Conservation (phyloP, 2,113 vertebrate genomes). For the Chloropsis cyanopogon region DNA sequence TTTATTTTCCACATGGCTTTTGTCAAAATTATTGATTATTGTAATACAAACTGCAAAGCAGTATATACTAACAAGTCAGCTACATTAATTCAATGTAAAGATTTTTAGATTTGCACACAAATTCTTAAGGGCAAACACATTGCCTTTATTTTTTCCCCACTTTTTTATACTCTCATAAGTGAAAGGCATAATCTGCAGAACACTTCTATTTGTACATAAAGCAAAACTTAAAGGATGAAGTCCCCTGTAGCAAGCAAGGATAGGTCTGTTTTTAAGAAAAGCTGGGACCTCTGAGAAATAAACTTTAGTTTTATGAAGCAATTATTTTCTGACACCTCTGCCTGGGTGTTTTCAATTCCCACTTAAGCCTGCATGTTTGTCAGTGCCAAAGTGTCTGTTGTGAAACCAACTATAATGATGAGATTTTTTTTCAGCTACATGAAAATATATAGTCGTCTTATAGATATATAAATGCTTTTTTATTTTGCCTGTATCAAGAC, state of each 20-base stretch:
- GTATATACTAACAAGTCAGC: neutral
- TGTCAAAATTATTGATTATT: neutral
- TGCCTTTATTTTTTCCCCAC: neutral
- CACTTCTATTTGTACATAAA: neutral
- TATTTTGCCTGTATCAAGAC: neutral
- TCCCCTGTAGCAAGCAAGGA: neutral
- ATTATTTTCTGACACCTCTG: constrained; percentile 24
- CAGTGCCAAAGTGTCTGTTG: neutral
- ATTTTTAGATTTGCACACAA: neutral
- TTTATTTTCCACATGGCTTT: neutral
- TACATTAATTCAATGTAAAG: neutral
- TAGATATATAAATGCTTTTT: neutral
- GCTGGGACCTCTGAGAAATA: neutral
- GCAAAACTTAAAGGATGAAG: neutral
- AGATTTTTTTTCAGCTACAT: neutral
- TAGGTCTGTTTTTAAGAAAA: neutral
- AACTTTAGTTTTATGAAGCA: neutral
- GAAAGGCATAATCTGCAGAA: neutral
- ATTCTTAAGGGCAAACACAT: neutral
- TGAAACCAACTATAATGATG: neutral
- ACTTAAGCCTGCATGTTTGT: neutral
- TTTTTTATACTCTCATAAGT: neutral
- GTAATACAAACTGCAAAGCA: neutral
- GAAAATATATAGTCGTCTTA: neutral
- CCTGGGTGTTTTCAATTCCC: neutral